Evolutionary conservation across 1,140 invertebrate species (phyloP).

Genomic region (Sinonovacula constricta): DNA sequence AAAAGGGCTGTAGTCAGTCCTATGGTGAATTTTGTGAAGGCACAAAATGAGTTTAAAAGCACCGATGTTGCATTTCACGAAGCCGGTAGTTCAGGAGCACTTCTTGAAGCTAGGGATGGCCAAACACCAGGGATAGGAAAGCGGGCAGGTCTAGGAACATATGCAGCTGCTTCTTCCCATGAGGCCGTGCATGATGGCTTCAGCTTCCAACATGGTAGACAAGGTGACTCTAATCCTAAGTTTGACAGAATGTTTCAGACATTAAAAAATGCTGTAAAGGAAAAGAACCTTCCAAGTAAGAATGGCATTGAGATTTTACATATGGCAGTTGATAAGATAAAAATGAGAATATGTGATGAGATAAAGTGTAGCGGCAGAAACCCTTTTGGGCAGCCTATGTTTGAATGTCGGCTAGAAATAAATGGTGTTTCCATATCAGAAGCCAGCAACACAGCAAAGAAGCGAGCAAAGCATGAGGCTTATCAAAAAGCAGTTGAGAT

Average conservation of each 20-base stretch:
- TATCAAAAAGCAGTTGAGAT: conserved; percentile 63
- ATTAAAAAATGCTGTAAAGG: conserved; percentile 16
- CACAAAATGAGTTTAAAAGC: conserved; percentile 35
- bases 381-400: conserved; percentile 30
- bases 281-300: conserved; percentile 22
- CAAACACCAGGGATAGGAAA: too few relatives aligned
- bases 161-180: too few relatives aligned
- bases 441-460: conserved; percentile 59
- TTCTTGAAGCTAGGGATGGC: too few relatives aligned
- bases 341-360: conserved; percentile 48
- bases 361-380: background rate
- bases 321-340: conserved; percentile 56
- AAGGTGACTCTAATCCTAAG: conserved; percentile 10
- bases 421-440: conserved; percentile 52
- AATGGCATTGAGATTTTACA: conserved; percentile 50
- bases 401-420: conserved; percentile 59
- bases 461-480: conserved; percentile 66
- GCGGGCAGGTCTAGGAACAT: too few relatives aligned
- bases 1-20: conserved; percentile 35
- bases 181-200: too few relatives aligned
- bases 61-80: conserved; percentile 51
- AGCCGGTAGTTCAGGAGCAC: too few relatives aligned
- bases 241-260: conserved; percentile 27
- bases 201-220: too few relatives aligned
- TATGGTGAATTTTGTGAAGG: conserved; percentile 44